Evolutionary conservation across 2,888 invertebrate species (phyloP), one percentile per base, ranked within the genome.

Genomic region (Athalia rosae): DNA sequence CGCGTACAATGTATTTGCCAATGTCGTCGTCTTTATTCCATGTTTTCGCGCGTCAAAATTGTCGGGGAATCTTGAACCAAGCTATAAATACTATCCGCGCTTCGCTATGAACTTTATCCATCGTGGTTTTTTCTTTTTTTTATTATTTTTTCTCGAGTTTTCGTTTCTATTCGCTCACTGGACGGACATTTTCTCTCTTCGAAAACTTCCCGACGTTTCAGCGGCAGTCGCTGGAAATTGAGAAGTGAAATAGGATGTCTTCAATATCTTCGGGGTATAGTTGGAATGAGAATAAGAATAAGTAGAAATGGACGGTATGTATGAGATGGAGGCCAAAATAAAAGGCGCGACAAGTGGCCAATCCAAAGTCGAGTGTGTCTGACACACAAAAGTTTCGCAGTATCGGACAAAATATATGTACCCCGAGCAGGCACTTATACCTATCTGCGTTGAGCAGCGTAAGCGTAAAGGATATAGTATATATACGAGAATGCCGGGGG

Each of bases 391-490:
- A 67, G 53, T 48, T 67, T 50, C 7, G 8, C 53, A 48, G 67
- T 67, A 67, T 28, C 28, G 67, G 50, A 67, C 53, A 67, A 67
- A 67, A 67, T 67, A 53, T 67, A 67, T 41, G 50, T 67, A 67
- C 28, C 50, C 13, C 9, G 13, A n/a, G 11, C 64, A 64, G 11
- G 43, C 50, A 67, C 9, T 53, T 41, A 13, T 28, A 43, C 11
- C 47, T 63, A 53, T 53, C 53, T 28, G 67, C 5, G 50, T 28
- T 48, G 11, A 62, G 67, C 67, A 67, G 15, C 67, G 67, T 67
- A 67, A 67, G 50, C 66, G 66, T 67, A 67, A 67, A 67, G 67
- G 67, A 67, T 67, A 67, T n/a, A n/a, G n/a, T n/a, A n/a, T n/a
- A n/a, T n/a, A n/a, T n/a, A 50, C 48, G 59, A 59, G 50, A 64